These are phyloP conservation scores for Drosophila borborema DNA, from an alignment of 2,888 invertebrate genomes.

Conservation along the genomic window DNA sequence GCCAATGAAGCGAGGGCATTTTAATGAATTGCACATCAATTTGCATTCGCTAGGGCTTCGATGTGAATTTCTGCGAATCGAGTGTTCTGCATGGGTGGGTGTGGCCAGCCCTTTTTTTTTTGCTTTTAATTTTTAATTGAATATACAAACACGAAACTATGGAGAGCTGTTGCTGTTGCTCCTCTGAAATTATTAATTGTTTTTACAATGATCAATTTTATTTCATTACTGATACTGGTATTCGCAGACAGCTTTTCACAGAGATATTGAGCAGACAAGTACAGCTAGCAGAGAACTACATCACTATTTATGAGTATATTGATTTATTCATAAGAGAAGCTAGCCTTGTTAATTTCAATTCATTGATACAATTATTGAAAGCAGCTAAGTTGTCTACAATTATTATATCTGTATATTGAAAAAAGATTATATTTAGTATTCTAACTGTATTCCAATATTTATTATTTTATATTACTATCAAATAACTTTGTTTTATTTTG, in stretches of 20 bases:
- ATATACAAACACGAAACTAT: conserved; percentile 29
- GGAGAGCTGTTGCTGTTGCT: conserved; percentile 1
- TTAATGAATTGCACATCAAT: conserved; percentile 76
- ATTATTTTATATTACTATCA: too few species aligned
- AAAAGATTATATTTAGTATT: too few species aligned
- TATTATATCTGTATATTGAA: too few species aligned
- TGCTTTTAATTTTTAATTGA: conserved; percentile 59
- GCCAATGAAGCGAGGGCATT: conserved; percentile 65
- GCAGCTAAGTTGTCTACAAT: too few species aligned
- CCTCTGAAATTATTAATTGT: conserved; percentile 53
- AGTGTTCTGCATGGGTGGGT: not conserved
- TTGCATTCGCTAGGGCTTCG: conserved; percentile 59
- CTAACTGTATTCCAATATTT: too few species aligned
- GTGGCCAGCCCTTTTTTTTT: conserved; percentile 4
- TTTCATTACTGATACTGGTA: conserved; percentile 1
- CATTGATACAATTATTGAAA: not conserved
- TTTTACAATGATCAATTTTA: conserved; percentile 27
- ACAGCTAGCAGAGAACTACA: not conserved
- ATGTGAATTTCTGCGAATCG: conserved; percentile 42
- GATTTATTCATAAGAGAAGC: not conserved
- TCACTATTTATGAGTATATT: not conserved
- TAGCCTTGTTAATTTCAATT: not conserved
- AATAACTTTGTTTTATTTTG: too few species aligned
- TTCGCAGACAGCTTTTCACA: not conserved
- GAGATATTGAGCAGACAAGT: not conserved